Percentiles rank a stretch among this genome's conserved stretches.
Evolutionary conservation across 2,797 vertebrate species (phyloP).

Genomic region (Hafferia zeledoni): DNA sequence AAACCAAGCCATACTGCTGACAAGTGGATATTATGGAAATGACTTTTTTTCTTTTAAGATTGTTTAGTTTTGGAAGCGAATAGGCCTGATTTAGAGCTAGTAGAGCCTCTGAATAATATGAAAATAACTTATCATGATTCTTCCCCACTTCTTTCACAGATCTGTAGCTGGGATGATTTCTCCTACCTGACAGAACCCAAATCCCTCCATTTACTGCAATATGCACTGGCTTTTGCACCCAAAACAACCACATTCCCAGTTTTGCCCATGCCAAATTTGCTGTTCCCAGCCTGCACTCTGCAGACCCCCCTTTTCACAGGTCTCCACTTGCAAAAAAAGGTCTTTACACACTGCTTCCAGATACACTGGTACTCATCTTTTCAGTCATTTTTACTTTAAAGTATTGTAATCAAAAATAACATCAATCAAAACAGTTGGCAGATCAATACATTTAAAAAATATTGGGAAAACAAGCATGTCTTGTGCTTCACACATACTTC

Average conservation of each 20-base stretch:
- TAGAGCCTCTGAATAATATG: neutral
- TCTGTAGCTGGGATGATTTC: neutral
- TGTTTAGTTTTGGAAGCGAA: neutral
- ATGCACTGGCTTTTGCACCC: neutral
- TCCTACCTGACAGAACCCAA: neutral
- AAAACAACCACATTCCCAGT: neutral
- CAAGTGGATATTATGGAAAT: neutral
- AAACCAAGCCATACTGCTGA: neutral
- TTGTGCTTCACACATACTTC: neutral
- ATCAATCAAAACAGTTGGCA: neutral
- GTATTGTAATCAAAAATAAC: neutral
- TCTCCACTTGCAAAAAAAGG: neutral
- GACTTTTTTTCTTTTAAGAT: neutral
- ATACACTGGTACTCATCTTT: neutral
- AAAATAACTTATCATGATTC: neutral
- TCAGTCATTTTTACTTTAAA: neutral
- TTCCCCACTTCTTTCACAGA: neutral
- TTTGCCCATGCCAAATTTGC: neutral
- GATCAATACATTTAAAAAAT: neutral
- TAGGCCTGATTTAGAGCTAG: neutral
- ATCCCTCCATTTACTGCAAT: neutral
- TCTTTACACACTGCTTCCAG: neutral
- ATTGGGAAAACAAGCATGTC: neutral
- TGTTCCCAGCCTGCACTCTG: neutral
- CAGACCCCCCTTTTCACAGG: neutral